Evolutionary conservation across 1,140 invertebrate species (phyloP).

Genomic region (Aphelenchoides avenae): DNA sequence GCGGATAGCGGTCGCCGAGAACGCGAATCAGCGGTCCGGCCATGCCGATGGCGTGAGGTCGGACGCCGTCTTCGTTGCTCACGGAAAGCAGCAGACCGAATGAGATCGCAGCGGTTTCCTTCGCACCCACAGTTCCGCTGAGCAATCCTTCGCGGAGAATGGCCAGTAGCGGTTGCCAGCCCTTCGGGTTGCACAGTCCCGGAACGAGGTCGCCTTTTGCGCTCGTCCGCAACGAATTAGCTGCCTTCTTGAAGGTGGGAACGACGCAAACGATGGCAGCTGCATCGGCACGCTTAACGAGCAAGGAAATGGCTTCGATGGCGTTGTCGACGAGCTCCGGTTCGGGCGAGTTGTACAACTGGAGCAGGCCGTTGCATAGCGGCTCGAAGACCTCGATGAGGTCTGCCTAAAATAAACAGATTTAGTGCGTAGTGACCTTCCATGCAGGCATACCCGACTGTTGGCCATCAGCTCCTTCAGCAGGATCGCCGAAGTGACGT

Average conservation of each 20-base stretch:
- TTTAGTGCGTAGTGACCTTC: neutral
- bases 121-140: constrained; percentile 85
- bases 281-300: constrained; percentile 40
- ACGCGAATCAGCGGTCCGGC: constrained; percentile 95
- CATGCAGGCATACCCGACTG: constrained; percentile 11
- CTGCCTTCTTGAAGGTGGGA: constrained; percentile 42
- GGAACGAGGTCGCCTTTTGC: constrained; percentile 68
- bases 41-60: constrained; percentile 89
- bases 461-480: constrained; percentile 42
- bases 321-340: constrained; percentile 33
- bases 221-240: constrained; percentile 27
- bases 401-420: constrained; percentile 16
- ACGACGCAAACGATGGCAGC: constrained; percentile 31
- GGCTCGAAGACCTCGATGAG: constrained; percentile 30
- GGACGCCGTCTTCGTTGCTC: constrained; percentile 67
- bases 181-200: constrained; percentile 91
- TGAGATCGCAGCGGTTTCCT: constrained; percentile 88
- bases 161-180: constrained; percentile 84
- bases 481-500: constrained; percentile 21
- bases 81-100: constrained; percentile 87
- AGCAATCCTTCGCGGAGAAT: constrained; percentile 92
- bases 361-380: constrained; percentile 45
- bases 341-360: constrained; percentile 42
- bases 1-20: constrained; percentile 86
- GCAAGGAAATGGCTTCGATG: constrained; percentile 35